Evolutionary conservation across 1,140 invertebrate species (phyloP), one percentile per base, ranked within the genome.

Genomic region (Spodoptera frugiperda): DNA sequence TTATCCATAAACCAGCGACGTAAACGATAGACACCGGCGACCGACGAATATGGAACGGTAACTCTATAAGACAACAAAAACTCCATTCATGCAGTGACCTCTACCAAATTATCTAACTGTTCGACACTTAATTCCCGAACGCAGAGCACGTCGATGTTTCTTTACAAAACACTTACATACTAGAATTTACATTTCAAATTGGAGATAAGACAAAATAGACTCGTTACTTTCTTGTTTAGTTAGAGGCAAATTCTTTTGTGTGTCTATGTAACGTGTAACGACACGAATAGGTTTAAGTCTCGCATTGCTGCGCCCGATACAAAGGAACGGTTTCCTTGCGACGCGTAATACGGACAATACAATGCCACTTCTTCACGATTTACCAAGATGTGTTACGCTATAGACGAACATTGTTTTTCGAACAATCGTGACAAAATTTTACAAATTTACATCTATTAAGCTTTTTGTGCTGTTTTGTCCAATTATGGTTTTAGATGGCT

Each of bases 31-130:
- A 61, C 61, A 33, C 19, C 21, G n/a, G 25, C 25, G 44, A 46
- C 17, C 33, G 51, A 30, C 57, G 75, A 79, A 71, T 71, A 80
- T 75, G 74, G 70, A 83, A 84, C 82, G 86, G 84, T 87, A 82
- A 78, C 61, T 80, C 44, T 39, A 57, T 73, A 73, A 74, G 57
- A 71, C 78, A 80, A 82, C 83, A 87, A 88, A 87, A 88, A 80
- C 73, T 76, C 70, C 72, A 81, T 80, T 78, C 79, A 83, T 79
- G 78, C 75, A 79, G 77, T 82, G 81, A 73, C 70, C 54, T 79
- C 79, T 79, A 81, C 73, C 59, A 83, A 86, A 86, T 88, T 85
- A 84, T 82, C 81, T 87, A 88, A 86, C 87, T 88, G 87, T 87
- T 84, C 76, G 78, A 82, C 77, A 76, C 81, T 81, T 78, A 82